phyloP scores from a whole-genome alignment of 2,113 vertebrate genomes.

The Ceratotherium simum region DNA sequence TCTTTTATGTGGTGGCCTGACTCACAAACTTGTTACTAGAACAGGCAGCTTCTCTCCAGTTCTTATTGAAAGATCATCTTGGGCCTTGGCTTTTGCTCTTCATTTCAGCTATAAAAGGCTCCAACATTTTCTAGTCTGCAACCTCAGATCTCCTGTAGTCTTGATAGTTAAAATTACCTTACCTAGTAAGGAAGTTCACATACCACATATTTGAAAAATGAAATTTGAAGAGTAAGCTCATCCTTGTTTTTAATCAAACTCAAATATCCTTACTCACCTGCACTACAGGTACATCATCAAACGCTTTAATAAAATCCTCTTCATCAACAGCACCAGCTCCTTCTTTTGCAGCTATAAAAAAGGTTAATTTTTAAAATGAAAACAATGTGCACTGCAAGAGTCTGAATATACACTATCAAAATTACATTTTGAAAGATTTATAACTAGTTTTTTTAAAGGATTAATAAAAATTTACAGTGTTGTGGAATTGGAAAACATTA shows the following conservation, averaged over 20 bases:
- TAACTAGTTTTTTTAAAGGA: constrained; percentile 45
- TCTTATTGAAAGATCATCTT: neutral
- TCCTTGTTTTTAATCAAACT: neutral
- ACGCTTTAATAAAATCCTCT: constrained; percentile 97
- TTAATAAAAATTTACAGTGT: neutral
- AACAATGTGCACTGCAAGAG: neutral
- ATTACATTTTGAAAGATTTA: constrained; percentile 51
- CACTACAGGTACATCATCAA: constrained; percentile 95
- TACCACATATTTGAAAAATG: neutral
- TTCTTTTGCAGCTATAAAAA: constrained; percentile 91
- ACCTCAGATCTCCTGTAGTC: neutral
- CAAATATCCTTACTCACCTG: constrained; percentile 88
- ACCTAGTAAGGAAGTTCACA: neutral
- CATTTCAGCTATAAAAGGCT: neutral
- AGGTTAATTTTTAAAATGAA: constrained; percentile 60
- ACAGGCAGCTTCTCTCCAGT: neutral
- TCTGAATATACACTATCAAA: constrained; percentile 47
- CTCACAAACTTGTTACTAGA: neutral
- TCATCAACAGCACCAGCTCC: constrained; percentile 97
- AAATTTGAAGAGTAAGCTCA: neutral
- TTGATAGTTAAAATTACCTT: neutral
- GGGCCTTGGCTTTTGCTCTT: neutral
- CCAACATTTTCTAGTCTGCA: neutral
- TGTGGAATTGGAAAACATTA: neutral
- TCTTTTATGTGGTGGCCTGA: neutral